Base-by-base conservation (phyloP, 2,797 vertebrate genomes). In the Sebastes glaucus region DNA sequence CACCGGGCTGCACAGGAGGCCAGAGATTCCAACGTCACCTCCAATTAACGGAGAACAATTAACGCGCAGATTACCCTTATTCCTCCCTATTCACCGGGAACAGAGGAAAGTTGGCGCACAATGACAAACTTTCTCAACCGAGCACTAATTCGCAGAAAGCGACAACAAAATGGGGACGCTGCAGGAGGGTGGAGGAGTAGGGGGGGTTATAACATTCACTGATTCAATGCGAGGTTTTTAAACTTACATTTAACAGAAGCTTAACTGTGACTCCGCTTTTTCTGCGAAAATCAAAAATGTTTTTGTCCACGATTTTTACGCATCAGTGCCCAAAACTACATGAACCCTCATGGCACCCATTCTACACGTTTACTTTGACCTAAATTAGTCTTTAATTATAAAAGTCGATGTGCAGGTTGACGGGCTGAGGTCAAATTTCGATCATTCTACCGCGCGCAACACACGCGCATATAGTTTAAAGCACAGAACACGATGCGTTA, bases 41-140 rank as follows among this genome's bases (percentile, higher is more conserved):
- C 92, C 96, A 97, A 98, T 98, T 97, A 98, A 96, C 95, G 93
- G 76, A 94, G 96, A 98, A 97, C 97, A 98, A 98, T 98, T 97
- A 97, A 96, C 94, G 91, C 93, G 93, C 95, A 95, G 96, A 96
- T 95, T 95, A 94, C 95, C 95, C 96, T 88, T 93, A 94, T 96
- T 95, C 90, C 80, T 90, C 92, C 83, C 92, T 42, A 94, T 94
- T 95, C 93, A 94, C 55, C 74, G 23, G 77, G 88, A 92, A 92
- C 93, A 90, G 14, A 83, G 87, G 87, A 82, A 91, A 92, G 74
- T 85, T 88, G 90, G 89, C 92, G 89, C 93, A 95, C 93, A 95
- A 94, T 95, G 93, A 87, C 82, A 68, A 91, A 94, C 88, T 93
- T 94, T 93, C 78, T 92, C 93, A 92, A 89, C 80, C 95, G 94